Conservation (phyloP, 2,888 invertebrate genomes). For the Stramonita haemastoma region DNA sequence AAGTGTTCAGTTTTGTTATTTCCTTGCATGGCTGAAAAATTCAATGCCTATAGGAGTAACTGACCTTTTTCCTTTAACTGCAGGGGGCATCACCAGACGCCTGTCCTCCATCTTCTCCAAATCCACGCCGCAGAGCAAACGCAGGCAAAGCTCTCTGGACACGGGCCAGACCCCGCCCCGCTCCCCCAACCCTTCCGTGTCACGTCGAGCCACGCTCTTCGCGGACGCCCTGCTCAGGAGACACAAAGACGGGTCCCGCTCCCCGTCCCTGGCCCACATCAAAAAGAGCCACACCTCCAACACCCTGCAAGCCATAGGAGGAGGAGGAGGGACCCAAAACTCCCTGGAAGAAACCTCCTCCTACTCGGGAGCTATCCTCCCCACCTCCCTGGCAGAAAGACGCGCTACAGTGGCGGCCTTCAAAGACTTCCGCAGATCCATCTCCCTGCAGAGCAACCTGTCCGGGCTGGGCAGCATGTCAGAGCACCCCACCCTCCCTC, state of each 20-base stretch:
- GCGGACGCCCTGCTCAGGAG: background rate
- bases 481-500: background rate
- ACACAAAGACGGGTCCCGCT: background rate
- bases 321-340: background rate
- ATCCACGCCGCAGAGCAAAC: background rate
- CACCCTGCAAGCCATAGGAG: background rate
- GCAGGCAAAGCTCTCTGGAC: background rate
- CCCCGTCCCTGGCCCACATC: background rate
- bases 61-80: background rate
- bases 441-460: slow-evolving; percentile 35
- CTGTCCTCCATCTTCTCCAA: slow-evolving; percentile 29
- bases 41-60: too few species aligned
- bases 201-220: background rate
- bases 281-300: background rate
- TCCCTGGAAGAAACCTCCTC: background rate
- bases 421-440: slow-evolving; percentile 23
- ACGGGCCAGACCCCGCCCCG: background rate
- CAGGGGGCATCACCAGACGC: background rate
- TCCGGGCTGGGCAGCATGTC: slow-evolving; percentile 5
- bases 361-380: background rate
- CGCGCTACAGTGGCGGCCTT: slow-evolving; percentile 25
- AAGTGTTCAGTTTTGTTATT: too few species aligned
- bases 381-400: slow-evolving; percentile 15
- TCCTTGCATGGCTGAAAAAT: too few species aligned
- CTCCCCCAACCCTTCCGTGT: background rate